These are phyloP conservation scores for Ganaspis brasiliensis DNA, from an alignment of 2,888 invertebrate genomes.

Conservation along the genomic window DNA sequence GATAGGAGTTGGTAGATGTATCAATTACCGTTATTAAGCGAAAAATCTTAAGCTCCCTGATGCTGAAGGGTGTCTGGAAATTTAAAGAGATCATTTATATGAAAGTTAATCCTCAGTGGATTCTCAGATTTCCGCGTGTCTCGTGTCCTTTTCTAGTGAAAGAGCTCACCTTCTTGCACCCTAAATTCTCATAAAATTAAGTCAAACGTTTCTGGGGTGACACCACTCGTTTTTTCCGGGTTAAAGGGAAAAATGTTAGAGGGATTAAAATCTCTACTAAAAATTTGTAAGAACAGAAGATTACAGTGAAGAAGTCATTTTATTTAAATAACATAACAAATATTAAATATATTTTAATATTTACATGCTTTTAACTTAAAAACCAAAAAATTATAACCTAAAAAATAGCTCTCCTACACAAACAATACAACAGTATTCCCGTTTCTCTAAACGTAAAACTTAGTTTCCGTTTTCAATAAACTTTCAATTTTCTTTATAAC, in stretches of 20 bases:
- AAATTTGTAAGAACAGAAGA: no score
- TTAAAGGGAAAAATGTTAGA: slow-evolving; percentile 30
- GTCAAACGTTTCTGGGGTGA: slow-evolving; percentile 76
- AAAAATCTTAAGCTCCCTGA: slow-evolving; percentile 21
- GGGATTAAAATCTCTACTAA: no score
- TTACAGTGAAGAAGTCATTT: no score
- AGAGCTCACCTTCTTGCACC: slow-evolving; percentile 55
- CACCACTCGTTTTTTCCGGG: slow-evolving; percentile 52
- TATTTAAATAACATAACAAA: no score
- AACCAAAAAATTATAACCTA: no score
- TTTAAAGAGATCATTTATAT: slow-evolving; percentile 78
- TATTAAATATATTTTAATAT: no score
- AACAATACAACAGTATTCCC: no score
- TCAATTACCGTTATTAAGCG: slow-evolving; percentile 58
- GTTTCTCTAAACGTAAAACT: no score
- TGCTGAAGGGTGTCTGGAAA: slow-evolving; percentile 63
- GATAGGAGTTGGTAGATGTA: slow-evolving; percentile 38
- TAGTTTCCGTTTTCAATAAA: no score
- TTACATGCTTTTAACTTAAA: no score
- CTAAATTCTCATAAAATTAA: slow-evolving; percentile 75
- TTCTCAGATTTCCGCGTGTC: slow-evolving; percentile 54
- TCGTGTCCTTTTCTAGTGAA: slow-evolving; percentile 52
- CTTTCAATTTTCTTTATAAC: no score
- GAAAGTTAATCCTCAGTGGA: slow-evolving; percentile 62
- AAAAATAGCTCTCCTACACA: no score